Evolutionary conservation across 2,113 vertebrate species (phyloP), one percentile per base, ranked within the genome.

Genomic region (Coryphaenoides rupestris): DNA sequence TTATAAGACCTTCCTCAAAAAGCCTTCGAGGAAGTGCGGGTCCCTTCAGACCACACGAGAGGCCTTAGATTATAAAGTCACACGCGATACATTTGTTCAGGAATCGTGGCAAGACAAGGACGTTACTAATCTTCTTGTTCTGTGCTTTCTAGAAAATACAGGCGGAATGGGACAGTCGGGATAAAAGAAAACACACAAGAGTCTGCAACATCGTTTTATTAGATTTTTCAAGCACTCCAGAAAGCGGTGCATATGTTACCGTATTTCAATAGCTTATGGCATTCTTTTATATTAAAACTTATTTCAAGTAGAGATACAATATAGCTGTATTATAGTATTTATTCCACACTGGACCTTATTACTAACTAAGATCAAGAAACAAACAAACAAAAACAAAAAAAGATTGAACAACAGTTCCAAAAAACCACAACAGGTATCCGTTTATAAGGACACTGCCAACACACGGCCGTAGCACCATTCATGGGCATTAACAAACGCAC

Each of bases 201-300:
- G 70, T 60, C 73, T 70, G 65, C 58, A 87, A 85, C 66, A 78
- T 78, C 74, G 65, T 73, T 87, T 86, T 85, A 88, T 84, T 88
- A 66, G 69, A 60, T 89, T 81, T 40, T 69, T 60, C 52, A 66
- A 85, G 74, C 81, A 80, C 72, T 77, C 76, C 65, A 80, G 67
- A 82, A 64, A 84, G 79, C 60, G 72, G 73, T 78, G 68, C 68
- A 88, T 67, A 78, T 69, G 72, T 72, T 64, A 74, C 55, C 56
- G 33, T 40, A 70, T 78, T 77, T 76, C 56, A 59, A 80, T 73
- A 83, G 85, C 79, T 83, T 76, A 80, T 76, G 81, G 59, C 28
- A 69, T 50, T 78, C 33, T 40, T 70, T 85, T 61, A 79, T 75
- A 75, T 79, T 69, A 72, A 75, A 70, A 40, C 33, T 40, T 40